A percentile compares a stretch with the other conserved stretches of the same genome.
Conservation (phyloP, 2,888 invertebrate species). For the Plagodis dolabraria region DNA sequence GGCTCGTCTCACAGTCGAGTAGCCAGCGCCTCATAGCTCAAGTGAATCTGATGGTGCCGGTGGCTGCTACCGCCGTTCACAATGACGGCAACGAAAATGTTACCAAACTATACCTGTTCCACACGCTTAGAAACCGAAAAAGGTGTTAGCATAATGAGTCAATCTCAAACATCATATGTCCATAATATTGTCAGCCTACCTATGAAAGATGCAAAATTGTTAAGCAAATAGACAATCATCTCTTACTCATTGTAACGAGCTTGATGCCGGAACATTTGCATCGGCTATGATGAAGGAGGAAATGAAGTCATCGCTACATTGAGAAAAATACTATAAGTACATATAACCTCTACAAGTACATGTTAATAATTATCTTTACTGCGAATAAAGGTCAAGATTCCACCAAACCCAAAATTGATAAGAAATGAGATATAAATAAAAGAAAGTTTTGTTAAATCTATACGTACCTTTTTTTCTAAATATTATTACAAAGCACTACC, state of each 20-base stretch:
- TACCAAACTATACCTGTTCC: conserved; percentile 14
- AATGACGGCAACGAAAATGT: conserved; percentile 11
- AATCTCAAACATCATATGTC: conserved; percentile 5
- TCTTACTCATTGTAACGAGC: not conserved
- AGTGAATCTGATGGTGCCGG: conserved; percentile 34
- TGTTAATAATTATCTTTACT: conserved; percentile 6
- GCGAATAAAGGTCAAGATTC: conserved; percentile 14
- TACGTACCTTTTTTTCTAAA: too few relatives aligned
- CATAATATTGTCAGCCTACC: not conserved
- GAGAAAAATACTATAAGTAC: conserved; percentile 17
- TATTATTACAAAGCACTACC: too few relatives aligned
- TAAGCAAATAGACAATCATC: conserved; percentile 11
- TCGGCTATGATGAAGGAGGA: conserved; percentile 3
- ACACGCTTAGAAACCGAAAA: conserved; percentile 23
- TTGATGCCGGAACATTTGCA: conserved; percentile 23
- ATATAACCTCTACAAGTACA: conserved; percentile 8
- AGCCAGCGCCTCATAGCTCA: conserved; percentile 41
- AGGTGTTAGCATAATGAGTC: conserved; percentile 13
- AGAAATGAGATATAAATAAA: not conserved
- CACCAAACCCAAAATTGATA: not conserved
- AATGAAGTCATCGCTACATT: conserved; percentile 21
- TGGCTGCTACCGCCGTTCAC: conserved; percentile 19
- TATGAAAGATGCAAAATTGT: conserved; percentile 1
- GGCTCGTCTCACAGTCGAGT: conserved; percentile 62
- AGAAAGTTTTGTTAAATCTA: too few relatives aligned